phyloP scores from a whole-genome alignment of 2,797 vertebrate species.

The Ibycter americanus region DNA sequence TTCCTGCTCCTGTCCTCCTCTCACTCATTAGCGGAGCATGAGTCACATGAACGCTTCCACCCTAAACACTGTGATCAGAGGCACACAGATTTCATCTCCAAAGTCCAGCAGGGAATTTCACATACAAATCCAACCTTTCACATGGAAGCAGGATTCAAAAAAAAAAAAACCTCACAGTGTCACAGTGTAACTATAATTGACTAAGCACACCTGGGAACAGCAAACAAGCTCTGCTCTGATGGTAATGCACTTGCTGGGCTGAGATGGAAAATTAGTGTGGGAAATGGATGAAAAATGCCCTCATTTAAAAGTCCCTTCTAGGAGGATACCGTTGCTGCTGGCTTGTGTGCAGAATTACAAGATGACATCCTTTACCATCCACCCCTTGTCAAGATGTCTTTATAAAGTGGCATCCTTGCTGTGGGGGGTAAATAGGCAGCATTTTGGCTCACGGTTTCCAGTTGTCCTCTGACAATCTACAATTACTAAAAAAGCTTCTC shows the following conservation, averaged over 20 bases:
- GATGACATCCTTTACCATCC: neutral
- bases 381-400: neutral
- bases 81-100: rapidly evolving
- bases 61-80: neutral
- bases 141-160: rapidly evolving
- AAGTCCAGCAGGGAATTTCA: neutral
- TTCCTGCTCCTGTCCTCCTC: neutral
- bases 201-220: neutral
- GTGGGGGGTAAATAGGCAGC: neutral
- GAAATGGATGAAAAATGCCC: too few species aligned
- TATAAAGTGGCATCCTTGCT: neutral
- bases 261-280: too few species aligned
- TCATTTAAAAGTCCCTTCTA: neutral
- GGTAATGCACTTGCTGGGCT: too few species aligned
- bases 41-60: neutral
- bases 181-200: neutral
- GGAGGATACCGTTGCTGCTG: neutral
- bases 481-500: neutral
- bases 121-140: neutral
- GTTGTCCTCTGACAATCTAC: neutral
- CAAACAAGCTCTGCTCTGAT: neutral
- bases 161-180: neutral
- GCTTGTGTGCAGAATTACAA: neutral
- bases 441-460: neutral
- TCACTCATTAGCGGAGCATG: rapidly evolving